A percentile compares a stretch with the other conserved stretches of the same genome.
Evolutionary conservation across 2,797 vertebrate species (phyloP).

Genomic region (Yasuhikotakia modesta): DNA sequence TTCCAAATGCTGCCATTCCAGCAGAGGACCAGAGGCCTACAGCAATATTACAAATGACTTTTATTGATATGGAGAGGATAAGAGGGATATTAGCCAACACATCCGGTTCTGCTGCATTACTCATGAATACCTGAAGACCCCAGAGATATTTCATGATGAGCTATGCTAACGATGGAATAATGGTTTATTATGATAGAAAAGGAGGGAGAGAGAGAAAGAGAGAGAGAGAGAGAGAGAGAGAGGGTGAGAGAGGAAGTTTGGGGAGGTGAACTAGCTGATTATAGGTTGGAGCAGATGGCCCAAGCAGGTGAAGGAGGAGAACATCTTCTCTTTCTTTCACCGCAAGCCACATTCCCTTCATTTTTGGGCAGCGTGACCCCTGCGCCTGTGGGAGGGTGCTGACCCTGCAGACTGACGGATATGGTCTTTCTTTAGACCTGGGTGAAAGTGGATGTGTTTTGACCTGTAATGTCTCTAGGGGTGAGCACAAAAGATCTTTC

Average conservation of each 20-base stretch:
- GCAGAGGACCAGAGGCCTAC: slow-evolving; percentile 45
- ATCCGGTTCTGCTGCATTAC: slow-evolving; percentile 59
- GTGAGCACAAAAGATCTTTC: slow-evolving; percentile 40
- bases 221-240: slow-evolving; percentile 38
- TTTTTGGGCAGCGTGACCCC: slow-evolving; percentile 61
- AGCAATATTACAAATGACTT: slow-evolving; percentile 72
- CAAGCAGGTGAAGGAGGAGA: slow-evolving; percentile 74
- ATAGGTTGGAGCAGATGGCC: slow-evolving; percentile 72
- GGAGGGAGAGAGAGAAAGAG: slow-evolving; percentile 46
- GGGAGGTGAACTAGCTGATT: slow-evolving; percentile 82
- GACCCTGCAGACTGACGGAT: slow-evolving; percentile 64
- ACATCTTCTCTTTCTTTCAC: slow-evolving; percentile 64
- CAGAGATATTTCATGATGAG: slow-evolving; percentile 51
- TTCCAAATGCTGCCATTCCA: slow-evolving; percentile 52
- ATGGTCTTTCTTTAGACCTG: slow-evolving; percentile 55
- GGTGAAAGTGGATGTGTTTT: slow-evolving; percentile 46
- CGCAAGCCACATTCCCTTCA: slow-evolving; percentile 69
- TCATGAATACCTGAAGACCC: slow-evolving; percentile 42
- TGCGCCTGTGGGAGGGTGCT: slow-evolving; percentile 59
- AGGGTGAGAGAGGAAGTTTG: slow-evolving; percentile 49
- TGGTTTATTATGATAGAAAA: slow-evolving; percentile 50
- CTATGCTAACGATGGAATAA: slow-evolving; percentile 61
- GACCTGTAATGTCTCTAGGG: slow-evolving; percentile 46
- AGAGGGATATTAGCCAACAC: slow-evolving; percentile 68
- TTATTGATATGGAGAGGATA: slow-evolving; percentile 72